Conservation (phyloP, 2,888 invertebrate genomes). For the Acanthococcus lagerstroemiae region DNA sequence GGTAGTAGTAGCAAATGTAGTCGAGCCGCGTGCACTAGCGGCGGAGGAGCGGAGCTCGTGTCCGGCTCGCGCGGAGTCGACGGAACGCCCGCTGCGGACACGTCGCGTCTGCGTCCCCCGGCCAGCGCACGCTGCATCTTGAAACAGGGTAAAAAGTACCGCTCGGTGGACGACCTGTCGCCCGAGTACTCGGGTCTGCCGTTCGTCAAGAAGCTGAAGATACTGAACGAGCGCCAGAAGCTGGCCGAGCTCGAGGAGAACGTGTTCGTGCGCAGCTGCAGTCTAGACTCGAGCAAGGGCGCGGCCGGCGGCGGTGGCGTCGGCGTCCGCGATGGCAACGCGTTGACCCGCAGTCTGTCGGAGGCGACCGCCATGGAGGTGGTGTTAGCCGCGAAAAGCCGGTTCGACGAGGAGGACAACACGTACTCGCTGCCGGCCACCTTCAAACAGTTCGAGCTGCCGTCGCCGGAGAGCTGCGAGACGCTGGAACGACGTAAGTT, state of each 20-base stretch:
- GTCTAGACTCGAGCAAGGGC: constrained; percentile 52
- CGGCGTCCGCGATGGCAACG: constrained; percentile 3
- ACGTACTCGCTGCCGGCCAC: background rate
- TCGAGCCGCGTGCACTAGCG: background rate
- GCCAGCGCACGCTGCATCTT: background rate
- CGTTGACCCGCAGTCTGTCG: constrained; percentile 63
- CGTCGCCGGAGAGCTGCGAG: constrained; percentile 61
- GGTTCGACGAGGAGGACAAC: background rate
- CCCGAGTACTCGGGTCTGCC: constrained; percentile 78
- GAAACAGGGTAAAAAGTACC: constrained; percentile 45
- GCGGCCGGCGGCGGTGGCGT: background rate
- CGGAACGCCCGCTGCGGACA: background rate
- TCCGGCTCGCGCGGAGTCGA: background rate
- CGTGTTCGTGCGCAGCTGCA: constrained; percentile 64
- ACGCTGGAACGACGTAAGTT: constrained; percentile 69
- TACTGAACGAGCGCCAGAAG: constrained; percentile 77
- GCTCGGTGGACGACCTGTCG: constrained; percentile 75
- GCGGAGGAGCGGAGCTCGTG: background rate
- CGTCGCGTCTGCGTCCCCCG: background rate
- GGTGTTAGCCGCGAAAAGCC: constrained; percentile 35
- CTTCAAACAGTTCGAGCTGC: background rate
- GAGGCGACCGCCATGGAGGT: constrained; percentile 68
- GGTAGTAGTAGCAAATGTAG: background rate
- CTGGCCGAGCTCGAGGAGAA: constrained; percentile 60
- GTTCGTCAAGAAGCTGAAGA: constrained; percentile 79